Conservation (phyloP, 2,113 vertebrate species). For the Atlantisia rogersi region DNA sequence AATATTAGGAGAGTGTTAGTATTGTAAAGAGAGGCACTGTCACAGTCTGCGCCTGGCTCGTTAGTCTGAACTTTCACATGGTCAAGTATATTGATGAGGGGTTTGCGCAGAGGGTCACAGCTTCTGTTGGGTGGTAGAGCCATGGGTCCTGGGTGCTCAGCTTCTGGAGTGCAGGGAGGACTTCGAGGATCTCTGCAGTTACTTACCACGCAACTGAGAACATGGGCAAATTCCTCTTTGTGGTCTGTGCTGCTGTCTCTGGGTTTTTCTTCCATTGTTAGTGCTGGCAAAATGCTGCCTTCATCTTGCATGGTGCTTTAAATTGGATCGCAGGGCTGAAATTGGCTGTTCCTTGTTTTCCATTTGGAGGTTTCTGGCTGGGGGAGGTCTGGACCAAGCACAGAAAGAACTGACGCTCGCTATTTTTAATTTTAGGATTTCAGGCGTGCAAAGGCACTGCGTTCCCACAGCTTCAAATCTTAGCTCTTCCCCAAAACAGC, state of each 20-base stretch:
- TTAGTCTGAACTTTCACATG: background rate
- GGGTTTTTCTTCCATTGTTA: background rate
- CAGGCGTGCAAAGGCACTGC: background rate
- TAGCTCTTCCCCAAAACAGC: background rate
- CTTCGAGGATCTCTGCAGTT: background rate
- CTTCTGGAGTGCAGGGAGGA: background rate
- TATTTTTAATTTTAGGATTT: background rate
- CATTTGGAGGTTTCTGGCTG: background rate
- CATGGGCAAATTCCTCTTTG: background rate
- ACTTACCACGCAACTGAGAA: background rate
- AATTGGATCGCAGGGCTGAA: background rate
- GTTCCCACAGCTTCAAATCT: rapidly evolving
- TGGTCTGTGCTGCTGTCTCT: background rate
- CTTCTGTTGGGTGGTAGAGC: background rate
- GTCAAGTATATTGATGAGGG: background rate
- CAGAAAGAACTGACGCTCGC: background rate
- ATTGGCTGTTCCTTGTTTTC: background rate
- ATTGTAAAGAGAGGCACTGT: background rate
- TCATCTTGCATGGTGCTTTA: background rate
- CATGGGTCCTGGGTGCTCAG: rapidly evolving
- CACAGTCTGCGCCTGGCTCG: background rate
- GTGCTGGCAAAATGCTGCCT: background rate
- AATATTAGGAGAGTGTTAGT: background rate
- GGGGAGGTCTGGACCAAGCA: background rate
- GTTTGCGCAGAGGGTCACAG: background rate